phyloP scores from a whole-genome alignment of 2,113 vertebrate species.

The Tachuris rubrigastra region DNA sequence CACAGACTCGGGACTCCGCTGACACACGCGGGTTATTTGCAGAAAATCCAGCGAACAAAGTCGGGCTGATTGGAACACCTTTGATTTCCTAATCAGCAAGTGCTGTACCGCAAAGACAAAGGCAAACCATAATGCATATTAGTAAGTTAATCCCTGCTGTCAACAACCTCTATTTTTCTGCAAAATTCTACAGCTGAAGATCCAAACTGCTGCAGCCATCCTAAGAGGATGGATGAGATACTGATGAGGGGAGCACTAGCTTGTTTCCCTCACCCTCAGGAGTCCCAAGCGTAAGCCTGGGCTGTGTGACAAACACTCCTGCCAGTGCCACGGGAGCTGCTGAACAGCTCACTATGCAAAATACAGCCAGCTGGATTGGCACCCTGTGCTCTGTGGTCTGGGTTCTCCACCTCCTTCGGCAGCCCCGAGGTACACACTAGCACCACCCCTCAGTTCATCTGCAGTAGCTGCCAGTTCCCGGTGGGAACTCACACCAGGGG shows the following conservation, averaged over 20 bases:
- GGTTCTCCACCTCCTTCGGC: background rate
- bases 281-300: background rate
- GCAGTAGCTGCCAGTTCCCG: background rate
- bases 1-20: background rate
- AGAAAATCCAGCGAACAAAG: background rate
- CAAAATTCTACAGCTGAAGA: background rate
- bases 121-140: background rate
- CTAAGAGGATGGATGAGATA: background rate
- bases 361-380: background rate
- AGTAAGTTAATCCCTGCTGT: background rate
- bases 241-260: background rate
- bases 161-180: background rate
- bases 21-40: background rate
- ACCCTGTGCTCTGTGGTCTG: background rate
- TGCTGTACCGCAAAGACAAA: background rate
- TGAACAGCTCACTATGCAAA: fast-evolving
- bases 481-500: background rate
- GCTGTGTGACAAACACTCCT: background rate
- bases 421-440: background rate
- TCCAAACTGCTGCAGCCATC: background rate
- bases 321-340: background rate
- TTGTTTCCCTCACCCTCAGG: background rate
- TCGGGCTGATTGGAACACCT: background rate
- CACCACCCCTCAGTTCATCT: background rate
- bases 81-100: background rate